Evolutionary conservation across 2,888 invertebrate species (phyloP).

Genomic region (Tenthredo livida): DNA sequence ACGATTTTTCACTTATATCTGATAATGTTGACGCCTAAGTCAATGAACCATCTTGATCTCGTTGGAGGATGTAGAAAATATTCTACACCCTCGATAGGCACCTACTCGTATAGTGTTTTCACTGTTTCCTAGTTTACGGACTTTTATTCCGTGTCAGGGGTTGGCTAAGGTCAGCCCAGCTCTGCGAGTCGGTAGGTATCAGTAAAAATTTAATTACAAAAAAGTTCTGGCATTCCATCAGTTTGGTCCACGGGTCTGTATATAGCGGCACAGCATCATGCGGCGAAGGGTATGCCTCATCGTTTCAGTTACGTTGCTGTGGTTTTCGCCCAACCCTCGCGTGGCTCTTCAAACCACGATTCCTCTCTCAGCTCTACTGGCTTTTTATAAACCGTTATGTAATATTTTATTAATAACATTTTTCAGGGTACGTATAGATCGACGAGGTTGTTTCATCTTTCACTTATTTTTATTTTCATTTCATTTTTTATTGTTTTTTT

Average conservation of each 20-base stretch:
- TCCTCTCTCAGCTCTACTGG: constrained; percentile 15
- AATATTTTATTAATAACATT: constrained; percentile 75
- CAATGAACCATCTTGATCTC: no score
- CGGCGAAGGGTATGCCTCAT: constrained; percentile 48
- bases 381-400: constrained; percentile 72
- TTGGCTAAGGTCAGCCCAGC: not conserved
- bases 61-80: no score
- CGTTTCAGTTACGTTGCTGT: constrained; percentile 72
- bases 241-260: constrained; percentile 64
- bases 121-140: not conserved
- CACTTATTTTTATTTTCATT: not conserved
- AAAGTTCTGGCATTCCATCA: constrained; percentile 78
- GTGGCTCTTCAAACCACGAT: constrained; percentile 56
- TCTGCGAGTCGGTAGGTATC: constrained; percentile 54
- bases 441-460: not conserved
- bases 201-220: constrained; percentile 78
- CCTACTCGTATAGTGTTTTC: not conserved
- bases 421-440: constrained; percentile 55
- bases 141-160: not conserved
- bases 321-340: constrained; percentile 65
- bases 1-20: no score
- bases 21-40: no score
- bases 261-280: constrained; percentile 2
- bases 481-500: not conserved
- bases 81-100: no score